A percentile compares a stretch with the other conserved stretches of the same genome.
phyloP scores from a whole-genome alignment of 2,113 vertebrate genomes.

The Chloebia gouldiae region DNA sequence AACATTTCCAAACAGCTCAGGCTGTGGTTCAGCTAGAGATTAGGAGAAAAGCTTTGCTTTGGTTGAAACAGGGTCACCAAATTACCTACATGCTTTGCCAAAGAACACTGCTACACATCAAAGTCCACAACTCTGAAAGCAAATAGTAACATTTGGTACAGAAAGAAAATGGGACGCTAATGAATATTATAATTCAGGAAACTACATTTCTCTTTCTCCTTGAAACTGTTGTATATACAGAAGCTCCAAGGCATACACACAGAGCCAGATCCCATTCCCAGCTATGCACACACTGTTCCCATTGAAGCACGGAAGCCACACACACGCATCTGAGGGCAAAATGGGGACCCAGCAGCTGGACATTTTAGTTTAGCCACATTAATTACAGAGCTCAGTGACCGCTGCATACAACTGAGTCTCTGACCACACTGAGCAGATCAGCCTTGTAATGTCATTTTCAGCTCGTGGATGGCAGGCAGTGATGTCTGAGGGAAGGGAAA shows the following conservation, averaged over 20 bases:
- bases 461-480: rapidly evolving
- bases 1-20: not conserved
- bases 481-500: not conserved
- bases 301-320: not conserved
- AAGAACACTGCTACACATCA: not conserved
- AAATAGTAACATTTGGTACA: not conserved
- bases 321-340: not conserved
- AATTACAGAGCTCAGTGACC: constrained; percentile 19
- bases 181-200: not conserved
- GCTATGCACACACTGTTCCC: not conserved
- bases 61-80: not conserved
- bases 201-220: not conserved
- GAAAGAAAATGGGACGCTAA: not conserved
- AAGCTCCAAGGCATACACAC: not conserved
- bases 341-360: not conserved
- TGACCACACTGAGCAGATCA: not conserved
- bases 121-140: not conserved
- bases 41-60: not conserved
- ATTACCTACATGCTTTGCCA: not conserved
- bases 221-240: not conserved
- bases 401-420: not conserved
- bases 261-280: not conserved
- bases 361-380: not conserved
- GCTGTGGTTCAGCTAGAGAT: not conserved
- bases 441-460: rapidly evolving